These are phyloP conservation scores for Ametastegia equiseti DNA, from an alignment of 2,888 invertebrate genomes.

Conservation along the genomic window DNA sequence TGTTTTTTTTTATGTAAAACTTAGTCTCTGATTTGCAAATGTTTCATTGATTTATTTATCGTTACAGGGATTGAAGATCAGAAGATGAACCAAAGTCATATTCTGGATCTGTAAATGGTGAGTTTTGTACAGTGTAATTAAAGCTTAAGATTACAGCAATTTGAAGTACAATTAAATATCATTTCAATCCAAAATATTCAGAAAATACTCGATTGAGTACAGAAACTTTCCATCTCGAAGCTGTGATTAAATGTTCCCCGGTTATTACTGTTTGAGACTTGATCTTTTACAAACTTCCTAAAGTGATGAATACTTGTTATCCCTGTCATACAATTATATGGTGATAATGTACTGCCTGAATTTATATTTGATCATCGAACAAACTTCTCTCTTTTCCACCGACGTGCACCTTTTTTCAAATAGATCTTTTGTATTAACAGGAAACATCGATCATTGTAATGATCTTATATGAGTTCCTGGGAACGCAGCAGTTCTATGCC, in stretches of 20 bases:
- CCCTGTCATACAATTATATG: constrained; percentile 36
- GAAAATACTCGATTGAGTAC: no score
- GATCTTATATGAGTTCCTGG: not conserved
- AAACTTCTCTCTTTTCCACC: not conserved
- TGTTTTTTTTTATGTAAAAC: not conserved
- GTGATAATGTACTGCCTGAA: constrained; percentile 36
- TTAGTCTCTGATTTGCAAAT: not conserved
- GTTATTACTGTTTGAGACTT: no score
- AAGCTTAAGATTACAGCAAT: not conserved
- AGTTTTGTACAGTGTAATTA: not conserved
- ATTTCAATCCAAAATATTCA: not conserved
- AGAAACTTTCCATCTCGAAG: no score
- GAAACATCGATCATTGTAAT: not conserved
- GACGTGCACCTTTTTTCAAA: not conserved
- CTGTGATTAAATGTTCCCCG: no score
- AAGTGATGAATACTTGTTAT: constrained; percentile 41
- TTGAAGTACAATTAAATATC: not conserved
- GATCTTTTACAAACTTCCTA: not conserved
- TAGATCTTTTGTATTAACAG: not conserved
- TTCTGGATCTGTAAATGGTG: not conserved
- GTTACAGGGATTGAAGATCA: not conserved
- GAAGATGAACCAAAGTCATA: not conserved
- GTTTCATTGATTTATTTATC: not conserved
- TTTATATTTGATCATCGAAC: not conserved
- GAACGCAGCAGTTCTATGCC: no score